Conservation (phyloP, 2,888 invertebrate genomes). For the Sacculina carcini region DNA sequence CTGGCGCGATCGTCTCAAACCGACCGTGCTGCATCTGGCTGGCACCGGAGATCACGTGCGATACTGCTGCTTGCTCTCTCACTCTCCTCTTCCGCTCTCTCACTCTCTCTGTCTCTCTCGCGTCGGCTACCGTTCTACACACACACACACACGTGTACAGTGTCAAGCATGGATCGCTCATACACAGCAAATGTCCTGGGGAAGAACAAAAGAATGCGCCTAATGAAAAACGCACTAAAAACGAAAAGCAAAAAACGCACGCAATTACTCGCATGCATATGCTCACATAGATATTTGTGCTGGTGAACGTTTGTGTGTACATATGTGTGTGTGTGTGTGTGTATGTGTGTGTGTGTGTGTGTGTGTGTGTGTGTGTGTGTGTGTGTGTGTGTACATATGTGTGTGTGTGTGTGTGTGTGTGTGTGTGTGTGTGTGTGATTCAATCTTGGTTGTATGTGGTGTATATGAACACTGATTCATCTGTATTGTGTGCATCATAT, state of each 20-base stretch:
- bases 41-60: slow-evolving; percentile 94
- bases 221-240: too few relatives aligned
- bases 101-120: slow-evolving; percentile 2
- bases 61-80: slow-evolving; percentile 11
- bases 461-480: neutral
- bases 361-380: neutral
- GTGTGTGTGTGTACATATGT: neutral
- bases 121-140: neutral
- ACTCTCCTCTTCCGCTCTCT: slow-evolving; percentile 4
- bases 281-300: too few relatives aligned
- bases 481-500: neutral
- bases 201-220: too few relatives aligned
- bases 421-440: neutral
- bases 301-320: too few relatives aligned
- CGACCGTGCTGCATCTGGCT: slow-evolving; percentile 77
- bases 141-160: too few relatives aligned
- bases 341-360: neutral
- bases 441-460: neutral
- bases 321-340: neutral
- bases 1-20: slow-evolving; percentile 21
- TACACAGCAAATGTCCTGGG: too few relatives aligned
- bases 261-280: too few relatives aligned
- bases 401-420: neutral
- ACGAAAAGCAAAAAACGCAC: too few relatives aligned
- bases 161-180: too few relatives aligned